phyloP scores from a whole-genome alignment of 2,113 vertebrate species.

The Calyptommatus sinebrachiatus region DNA sequence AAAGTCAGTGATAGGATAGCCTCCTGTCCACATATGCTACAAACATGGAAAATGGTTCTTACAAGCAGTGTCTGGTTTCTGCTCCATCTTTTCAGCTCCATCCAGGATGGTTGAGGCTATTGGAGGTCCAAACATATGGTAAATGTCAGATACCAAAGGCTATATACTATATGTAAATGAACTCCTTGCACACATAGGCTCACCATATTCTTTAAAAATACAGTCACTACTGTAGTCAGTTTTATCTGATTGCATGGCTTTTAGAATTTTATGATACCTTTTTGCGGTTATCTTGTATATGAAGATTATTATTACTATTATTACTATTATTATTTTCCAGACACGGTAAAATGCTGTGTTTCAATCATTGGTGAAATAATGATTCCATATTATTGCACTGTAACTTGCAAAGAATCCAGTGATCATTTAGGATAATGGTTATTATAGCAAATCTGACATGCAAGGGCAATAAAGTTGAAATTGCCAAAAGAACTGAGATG shows the following conservation, averaged over 20 bases:
- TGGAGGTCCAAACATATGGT: too few relatives aligned
- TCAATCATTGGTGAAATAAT: slow-evolving; percentile 15
- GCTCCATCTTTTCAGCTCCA: too few relatives aligned
- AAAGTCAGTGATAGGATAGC: too few relatives aligned
- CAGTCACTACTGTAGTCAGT: neutral
- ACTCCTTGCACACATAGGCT: neutral
- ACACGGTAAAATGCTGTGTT: slow-evolving; percentile 3
- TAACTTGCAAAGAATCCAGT: slow-evolving; percentile 16
- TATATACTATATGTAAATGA: too few relatives aligned
- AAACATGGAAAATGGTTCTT: too few relatives aligned
- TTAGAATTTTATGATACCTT: neutral
- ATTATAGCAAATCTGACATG: slow-evolving; percentile 18
- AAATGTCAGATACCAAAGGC: too few relatives aligned
- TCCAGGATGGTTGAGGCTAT: too few relatives aligned
- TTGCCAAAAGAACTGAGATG: neutral
- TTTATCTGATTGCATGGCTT: neutral
- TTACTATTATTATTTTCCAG: neutral
- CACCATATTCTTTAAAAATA: neutral
- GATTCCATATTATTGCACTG: neutral
- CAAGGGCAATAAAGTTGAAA: slow-evolving; percentile 21
- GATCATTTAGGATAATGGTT: slow-evolving; percentile 9
- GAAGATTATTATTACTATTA: too few relatives aligned
- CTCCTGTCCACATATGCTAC: too few relatives aligned
- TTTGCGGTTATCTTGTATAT: too few relatives aligned
- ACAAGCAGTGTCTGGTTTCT: too few relatives aligned